Evolutionary conservation across 2,888 invertebrate genomes (phyloP).

Genomic region (Piscicola geometra): DNA sequence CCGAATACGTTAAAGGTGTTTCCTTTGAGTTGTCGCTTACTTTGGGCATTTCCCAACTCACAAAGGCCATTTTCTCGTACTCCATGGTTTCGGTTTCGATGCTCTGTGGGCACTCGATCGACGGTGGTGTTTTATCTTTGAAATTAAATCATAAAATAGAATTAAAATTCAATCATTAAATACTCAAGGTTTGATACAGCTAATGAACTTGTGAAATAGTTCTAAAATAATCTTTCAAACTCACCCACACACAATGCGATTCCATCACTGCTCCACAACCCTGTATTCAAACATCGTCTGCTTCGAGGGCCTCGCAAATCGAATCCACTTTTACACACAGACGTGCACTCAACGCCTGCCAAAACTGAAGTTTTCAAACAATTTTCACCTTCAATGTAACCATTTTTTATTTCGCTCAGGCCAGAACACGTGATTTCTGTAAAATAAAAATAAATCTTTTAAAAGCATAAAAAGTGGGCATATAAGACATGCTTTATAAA

Average conservation of each 20-base stretch:
- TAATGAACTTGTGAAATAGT: neutral
- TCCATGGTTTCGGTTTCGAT: conserved; percentile 57
- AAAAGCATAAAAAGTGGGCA: neutral
- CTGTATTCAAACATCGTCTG: neutral
- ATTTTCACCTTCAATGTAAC: neutral
- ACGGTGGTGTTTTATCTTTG: conserved; percentile 62
- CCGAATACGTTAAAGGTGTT: conserved; percentile 61
- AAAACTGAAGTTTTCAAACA: neutral
- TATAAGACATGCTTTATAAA: neutral
- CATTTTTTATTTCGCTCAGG: neutral
- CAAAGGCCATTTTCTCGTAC: conserved; percentile 60
- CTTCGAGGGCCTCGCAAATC: neutral
- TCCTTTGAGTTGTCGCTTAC: conserved; percentile 63
- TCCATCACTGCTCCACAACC: neutral
- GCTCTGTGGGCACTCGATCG: conserved; percentile 61
- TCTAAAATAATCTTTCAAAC: neutral
- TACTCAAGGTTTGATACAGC: neutral
- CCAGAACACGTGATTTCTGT: neutral
- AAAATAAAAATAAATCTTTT: neutral
- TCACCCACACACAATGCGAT: neutral
- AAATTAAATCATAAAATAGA: conserved; percentile 13
- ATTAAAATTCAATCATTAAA: too few relatives aligned
- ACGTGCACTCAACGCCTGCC: neutral
- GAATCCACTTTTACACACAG: neutral
- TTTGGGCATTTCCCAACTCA: conserved; percentile 59